phyloP scores from a whole-genome alignment of 2,113 vertebrate genomes.

The Pelmatolapia mariae region DNA sequence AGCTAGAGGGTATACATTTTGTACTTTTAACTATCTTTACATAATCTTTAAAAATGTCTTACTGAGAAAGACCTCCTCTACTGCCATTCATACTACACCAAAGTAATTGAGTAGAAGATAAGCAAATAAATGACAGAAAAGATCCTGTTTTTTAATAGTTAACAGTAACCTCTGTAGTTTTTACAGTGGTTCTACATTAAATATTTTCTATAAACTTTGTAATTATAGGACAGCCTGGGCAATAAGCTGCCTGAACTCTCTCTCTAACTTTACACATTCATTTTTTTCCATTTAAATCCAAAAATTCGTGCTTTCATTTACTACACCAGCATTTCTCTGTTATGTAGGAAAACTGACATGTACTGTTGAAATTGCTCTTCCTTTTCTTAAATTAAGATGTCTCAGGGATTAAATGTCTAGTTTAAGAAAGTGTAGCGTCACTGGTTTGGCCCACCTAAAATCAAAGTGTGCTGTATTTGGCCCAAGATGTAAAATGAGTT shows the following conservation, averaged over 20 bases:
- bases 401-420: background rate
- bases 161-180: no score
- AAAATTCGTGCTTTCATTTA: fast-evolving
- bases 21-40: background rate
- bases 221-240: background rate
- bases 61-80: background rate
- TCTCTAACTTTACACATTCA: background rate
- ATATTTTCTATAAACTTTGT: background rate
- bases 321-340: background rate
- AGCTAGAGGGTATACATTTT: background rate
- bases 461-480: background rate
- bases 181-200: fast-evolving
- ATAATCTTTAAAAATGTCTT: background rate
- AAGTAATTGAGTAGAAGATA: background rate
- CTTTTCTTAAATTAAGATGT: background rate
- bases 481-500: background rate
- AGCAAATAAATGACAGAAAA: background rate
- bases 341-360: fast-evolving
- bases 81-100: background rate
- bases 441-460: background rate
- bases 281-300: background rate
- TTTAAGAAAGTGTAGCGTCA: fast-evolving
- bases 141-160: fast-evolving
- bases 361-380: background rate
- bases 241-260: background rate